Conservation (phyloP, 2,797 vertebrate genomes). For the Smutsia temminckii region DNA sequence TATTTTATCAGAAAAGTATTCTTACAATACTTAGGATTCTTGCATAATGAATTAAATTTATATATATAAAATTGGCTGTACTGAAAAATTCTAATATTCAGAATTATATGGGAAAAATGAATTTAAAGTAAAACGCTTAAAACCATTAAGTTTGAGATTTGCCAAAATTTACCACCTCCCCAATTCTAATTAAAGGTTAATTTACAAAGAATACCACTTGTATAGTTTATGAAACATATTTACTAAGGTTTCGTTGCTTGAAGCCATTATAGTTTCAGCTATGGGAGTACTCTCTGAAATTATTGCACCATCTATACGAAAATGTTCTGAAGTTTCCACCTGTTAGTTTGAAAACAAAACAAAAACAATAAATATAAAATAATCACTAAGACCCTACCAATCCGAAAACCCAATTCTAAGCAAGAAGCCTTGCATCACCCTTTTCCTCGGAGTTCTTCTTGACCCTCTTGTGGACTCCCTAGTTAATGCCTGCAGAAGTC, state of each 20-base stretch:
- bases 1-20: conserved; percentile 55
- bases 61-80: conserved; percentile 32
- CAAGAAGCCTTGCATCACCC: conserved; percentile 87
- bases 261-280: conserved; percentile 88
- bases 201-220: conserved; percentile 80
- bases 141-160: conserved; percentile 49
- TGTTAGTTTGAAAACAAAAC: conserved; percentile 88
- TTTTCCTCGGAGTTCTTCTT: conserved; percentile 89
- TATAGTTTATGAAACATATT: conserved; percentile 82
- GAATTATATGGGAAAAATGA: conserved; percentile 32
- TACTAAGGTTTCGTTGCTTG: conserved; percentile 90
- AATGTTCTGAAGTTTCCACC: conserved; percentile 87
- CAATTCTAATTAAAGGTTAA: conserved; percentile 63
- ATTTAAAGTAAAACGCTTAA: conserved; percentile 47
- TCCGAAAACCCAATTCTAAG: conserved; percentile 78
- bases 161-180: conserved; percentile 75
- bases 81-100: conserved; percentile 54
- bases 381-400: conserved; percentile 78
- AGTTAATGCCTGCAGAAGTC: conserved; percentile 88
- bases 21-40: conserved; percentile 42
- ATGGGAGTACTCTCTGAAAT: conserved; percentile 87
- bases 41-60: conserved; percentile 39
- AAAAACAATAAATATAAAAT: conserved; percentile 85
- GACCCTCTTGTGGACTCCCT: conserved; percentile 87
- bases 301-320: conserved; percentile 89